Conservation (phyloP, 2,797 vertebrate species). For the Zalophus californianus region DNA sequence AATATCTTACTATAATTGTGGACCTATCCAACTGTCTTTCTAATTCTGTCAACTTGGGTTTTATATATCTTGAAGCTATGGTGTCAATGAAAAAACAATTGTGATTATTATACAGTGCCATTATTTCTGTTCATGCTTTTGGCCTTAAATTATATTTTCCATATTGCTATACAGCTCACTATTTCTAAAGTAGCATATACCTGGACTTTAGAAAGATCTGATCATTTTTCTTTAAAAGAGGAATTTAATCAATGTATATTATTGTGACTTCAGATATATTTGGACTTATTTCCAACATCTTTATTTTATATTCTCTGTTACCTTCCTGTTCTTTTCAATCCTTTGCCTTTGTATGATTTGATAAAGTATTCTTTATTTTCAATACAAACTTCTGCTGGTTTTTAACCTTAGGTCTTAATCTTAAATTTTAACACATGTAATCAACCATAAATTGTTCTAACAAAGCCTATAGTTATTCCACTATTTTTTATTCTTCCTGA, state of each 20-base stretch:
- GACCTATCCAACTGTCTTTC: background rate
- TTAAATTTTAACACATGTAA: background rate
- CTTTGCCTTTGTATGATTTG: background rate
- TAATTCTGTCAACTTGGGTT: background rate
- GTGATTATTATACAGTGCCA: background rate
- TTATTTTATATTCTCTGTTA: conserved; percentile 7
- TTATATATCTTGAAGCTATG: background rate
- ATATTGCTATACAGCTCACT: background rate
- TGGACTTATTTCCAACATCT: background rate
- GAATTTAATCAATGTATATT: background rate
- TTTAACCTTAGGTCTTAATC: conserved; percentile 3
- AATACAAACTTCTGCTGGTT: background rate
- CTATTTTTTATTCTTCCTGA: background rate
- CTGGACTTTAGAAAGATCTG: background rate
- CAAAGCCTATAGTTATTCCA: background rate
- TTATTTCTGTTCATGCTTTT: background rate
- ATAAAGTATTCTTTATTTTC: conserved; percentile 1
- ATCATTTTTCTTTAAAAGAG: background rate
- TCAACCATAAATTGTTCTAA: background rate
- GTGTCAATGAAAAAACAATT: background rate
- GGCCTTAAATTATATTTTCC: background rate
- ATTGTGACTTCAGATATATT: background rate
- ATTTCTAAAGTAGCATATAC: background rate
- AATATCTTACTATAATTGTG: background rate
- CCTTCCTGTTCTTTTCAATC: background rate